Evolutionary conservation across 37 sponge, comb jelly and placozoan genomes (phyloP).

Genomic region (Bolinopsis microptera): DNA sequence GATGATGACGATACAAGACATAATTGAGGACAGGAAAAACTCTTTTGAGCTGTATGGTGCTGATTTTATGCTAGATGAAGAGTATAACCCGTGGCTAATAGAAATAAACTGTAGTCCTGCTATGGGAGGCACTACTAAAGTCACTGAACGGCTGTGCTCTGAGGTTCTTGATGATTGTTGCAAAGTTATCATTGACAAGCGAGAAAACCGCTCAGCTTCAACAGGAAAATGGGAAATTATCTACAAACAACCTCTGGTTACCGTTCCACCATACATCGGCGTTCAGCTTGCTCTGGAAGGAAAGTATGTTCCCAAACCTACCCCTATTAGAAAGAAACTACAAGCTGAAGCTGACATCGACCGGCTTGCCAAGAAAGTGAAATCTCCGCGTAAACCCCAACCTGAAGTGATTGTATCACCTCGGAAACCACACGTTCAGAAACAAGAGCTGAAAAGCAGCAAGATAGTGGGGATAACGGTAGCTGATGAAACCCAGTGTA

Average conservation of each 20-base stretch:
- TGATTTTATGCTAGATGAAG: constrained; percentile 91
- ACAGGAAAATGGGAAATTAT: constrained; percentile 48
- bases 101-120: constrained; percentile 96
- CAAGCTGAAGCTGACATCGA: constrained; percentile 8
- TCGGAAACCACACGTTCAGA: background rate
- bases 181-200: constrained; percentile 50
- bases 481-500: background rate
- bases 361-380: background rate
- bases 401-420: background rate
- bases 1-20: constrained; percentile 81
- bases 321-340: background rate
- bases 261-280: constrained; percentile 74
- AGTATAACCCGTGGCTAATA: constrained; percentile 90
- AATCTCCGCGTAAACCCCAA: background rate
- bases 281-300: constrained; percentile 82
- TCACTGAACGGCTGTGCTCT: constrained; percentile 84
- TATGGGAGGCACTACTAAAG: constrained; percentile 80
- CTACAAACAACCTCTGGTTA: constrained; percentile 72
- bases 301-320: constrained; percentile 5
- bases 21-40: constrained; percentile 76
- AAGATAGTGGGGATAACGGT: constrained; percentile 11
- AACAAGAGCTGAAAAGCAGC: background rate
- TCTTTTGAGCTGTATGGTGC: constrained; percentile 95
- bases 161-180: constrained; percentile 83
- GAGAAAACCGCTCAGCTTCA: background rate